Base-by-base conservation (phyloP, 1,140 invertebrate genomes). In the Heliothis virescens region DNA sequence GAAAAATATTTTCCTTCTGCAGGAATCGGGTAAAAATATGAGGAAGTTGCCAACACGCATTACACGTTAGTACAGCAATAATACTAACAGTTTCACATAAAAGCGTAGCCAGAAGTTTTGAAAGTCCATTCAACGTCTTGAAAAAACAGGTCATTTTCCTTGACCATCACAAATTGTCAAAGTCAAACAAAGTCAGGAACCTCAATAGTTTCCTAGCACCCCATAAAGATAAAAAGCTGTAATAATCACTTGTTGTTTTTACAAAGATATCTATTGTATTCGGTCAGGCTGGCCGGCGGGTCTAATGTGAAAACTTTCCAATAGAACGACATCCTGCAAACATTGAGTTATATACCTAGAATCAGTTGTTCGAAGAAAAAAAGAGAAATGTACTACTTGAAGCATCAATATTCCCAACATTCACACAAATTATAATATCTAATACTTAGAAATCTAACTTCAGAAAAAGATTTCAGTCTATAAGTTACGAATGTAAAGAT, bases 281-380 rank as follows among this genome's bases (percentile, higher is more conserved):
- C 13, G 57, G 13, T 29, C 57, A 57, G 57, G 57, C 57, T 60
- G 9, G 21, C 26, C 57, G 12, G 13, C 57, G 57, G 21, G 2
- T 26, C 57, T 60, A 29, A 60, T 60, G 57, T 13, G 57, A 60
- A 60, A 60, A 60, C 57, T 60, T 60, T 60, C 55, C 57, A 15
- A 12, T 29, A 11, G 21, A 29, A 60, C 2, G 13, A 60, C 15
- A 26, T 29, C 26, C 21, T 60, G 5, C 21, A 60, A 59, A 60
- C 57, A 15, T 60, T 60, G 57, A 60, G 21, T 26, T 4, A 60
- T 21, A 60, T 13, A 60, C 21, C 57, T 26, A 4, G 21, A 60
- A 11, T 41, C 7, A 3, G 26, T 15, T 15, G 21, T 13, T 13
- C 18, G 29, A 3, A 12, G 3, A 13, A 26, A 18, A 60, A 60